A percentile compares a stretch with the other conserved stretches of the same genome.
These are phyloP conservation scores for Zaprionus africanus DNA, from an alignment of 1,140 invertebrate species.

Conservation along the genomic window DNA sequence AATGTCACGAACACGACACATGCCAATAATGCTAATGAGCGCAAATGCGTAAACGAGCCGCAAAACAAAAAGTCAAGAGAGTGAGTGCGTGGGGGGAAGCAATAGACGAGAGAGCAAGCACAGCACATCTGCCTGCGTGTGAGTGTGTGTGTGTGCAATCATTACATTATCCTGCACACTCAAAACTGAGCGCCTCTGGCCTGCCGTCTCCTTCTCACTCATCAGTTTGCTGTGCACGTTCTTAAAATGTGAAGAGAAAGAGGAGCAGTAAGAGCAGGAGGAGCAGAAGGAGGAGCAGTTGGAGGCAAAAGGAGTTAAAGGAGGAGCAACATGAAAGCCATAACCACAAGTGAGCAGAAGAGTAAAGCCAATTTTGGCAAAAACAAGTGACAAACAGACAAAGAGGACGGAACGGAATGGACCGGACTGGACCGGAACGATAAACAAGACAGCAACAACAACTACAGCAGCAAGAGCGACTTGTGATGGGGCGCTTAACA, in stretches of 20 bases:
- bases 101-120: not conserved
- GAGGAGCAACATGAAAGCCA: slow-evolving; percentile 31
- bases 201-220: slow-evolving; percentile 14
- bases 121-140: not conserved
- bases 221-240: slow-evolving; percentile 74
- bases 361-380: slow-evolving; percentile 74
- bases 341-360: slow-evolving; percentile 58
- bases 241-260: slow-evolving; percentile 64
- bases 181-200: slow-evolving; percentile 25
- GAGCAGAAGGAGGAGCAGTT: not conserved
- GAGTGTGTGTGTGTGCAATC: slow-evolving; percentile 38
- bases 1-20: slow-evolving; percentile 57
- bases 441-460: slow-evolving; percentile 63
- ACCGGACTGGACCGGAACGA: slow-evolving; percentile 45
- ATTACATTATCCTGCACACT: slow-evolving; percentile 60
- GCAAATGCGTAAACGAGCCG: slow-evolving; percentile 73
- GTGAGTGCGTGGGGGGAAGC: slow-evolving; percentile 4
- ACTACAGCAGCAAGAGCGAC: slow-evolving; percentile 17
- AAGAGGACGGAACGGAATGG: slow-evolving; percentile 49
- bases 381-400: slow-evolving; percentile 77
- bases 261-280: slow-evolving; percentile 4
- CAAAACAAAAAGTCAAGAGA: slow-evolving; percentile 25
- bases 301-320: slow-evolving; percentile 31
- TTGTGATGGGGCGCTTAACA: slow-evolving; percentile 46
- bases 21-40: slow-evolving; percentile 72